Evolutionary conservation across 2,113 vertebrate genomes (phyloP).

Genomic region (Rattus rattus): DNA sequence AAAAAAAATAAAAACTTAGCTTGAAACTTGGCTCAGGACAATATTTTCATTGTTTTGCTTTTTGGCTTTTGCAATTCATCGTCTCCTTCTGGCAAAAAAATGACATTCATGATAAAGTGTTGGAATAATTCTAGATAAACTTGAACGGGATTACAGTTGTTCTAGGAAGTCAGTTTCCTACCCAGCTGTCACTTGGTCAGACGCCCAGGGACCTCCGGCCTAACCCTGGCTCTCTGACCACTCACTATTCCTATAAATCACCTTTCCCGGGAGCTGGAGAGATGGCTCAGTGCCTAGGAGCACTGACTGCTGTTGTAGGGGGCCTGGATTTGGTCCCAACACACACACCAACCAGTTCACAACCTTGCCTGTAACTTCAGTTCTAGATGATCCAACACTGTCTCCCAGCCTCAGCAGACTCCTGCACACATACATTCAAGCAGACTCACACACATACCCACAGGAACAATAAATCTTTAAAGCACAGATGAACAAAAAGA

Average conservation of each 20-base stretch:
- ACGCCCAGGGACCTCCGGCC: neutral
- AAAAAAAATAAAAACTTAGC: neutral
- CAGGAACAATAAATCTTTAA: neutral
- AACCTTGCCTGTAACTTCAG: neutral
- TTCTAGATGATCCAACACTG: neutral
- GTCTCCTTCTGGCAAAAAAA: neutral
- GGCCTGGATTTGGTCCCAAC: neutral
- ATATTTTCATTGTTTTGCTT: neutral
- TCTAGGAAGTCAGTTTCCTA: conserved; percentile 17
- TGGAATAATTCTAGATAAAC: conserved; percentile 9
- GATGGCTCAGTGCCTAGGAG: neutral
- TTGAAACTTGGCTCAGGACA: neutral
- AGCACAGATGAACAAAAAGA: neutral
- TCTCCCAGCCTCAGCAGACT: neutral
- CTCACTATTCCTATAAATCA: neutral
- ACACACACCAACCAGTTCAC: neutral
- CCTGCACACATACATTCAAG: neutral
- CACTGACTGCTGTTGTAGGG: too few relatives aligned
- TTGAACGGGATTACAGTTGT: neutral
- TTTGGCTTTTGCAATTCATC: neutral
- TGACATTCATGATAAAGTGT: neutral
- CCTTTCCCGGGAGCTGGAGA: neutral
- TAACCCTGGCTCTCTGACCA: neutral
- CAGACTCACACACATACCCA: neutral
- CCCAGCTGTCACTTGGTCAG: neutral